Base-by-base conservation (phyloP, 2,113 vertebrate species). In the Proteles cristata region DNA sequence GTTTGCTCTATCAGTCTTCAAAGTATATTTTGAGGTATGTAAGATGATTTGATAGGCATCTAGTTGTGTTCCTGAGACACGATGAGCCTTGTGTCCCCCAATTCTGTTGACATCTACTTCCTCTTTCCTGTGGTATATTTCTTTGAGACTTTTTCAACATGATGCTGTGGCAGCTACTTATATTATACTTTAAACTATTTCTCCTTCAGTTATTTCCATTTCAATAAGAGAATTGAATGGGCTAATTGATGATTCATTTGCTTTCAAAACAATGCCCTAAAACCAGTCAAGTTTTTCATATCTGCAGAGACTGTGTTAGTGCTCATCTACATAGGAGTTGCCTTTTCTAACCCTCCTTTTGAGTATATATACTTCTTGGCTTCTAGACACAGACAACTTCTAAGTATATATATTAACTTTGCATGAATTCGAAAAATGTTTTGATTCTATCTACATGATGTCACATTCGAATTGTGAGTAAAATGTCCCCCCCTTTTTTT, bases 161-260 rank as follows among this genome's bases (percentile, higher is more conserved):
- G 39, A 76, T 65, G 21, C 4, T 79, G 19, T 15, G 39, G 1
- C 12, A 84, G n/a, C 48, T 90, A 83, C 53, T 76, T n/a, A 58
- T 69, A 89, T 35, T 16, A 63, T 55, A 79, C 21, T 80, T 94
- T 28, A 58, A 35, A 65, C 63, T 95, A 80, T 79, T 84, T 79
- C 90, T 4, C 90, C 39, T 92, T 92, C 28, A 86, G 55, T 94
- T 85, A 92, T 94, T 96, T 93, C 88, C 31, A 71, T 88, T 96
- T 96, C 66, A 94, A 39, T 61, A 58, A 90, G 58, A 88, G 94
- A 93, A 85, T 39, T 90, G 84, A 95, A 53, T 94, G 81, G 48
- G 53, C 26, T 91, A 85, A 82, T 97, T 95, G 71, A 81, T 91
- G 81, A 94, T 73, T 90, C 65, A 94, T 88, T 96, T 7, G 0